Evolutionary conservation across 2,888 invertebrate species (phyloP), one percentile per base, ranked within the genome.

Genomic region (Protophormia terraenovae): DNA sequence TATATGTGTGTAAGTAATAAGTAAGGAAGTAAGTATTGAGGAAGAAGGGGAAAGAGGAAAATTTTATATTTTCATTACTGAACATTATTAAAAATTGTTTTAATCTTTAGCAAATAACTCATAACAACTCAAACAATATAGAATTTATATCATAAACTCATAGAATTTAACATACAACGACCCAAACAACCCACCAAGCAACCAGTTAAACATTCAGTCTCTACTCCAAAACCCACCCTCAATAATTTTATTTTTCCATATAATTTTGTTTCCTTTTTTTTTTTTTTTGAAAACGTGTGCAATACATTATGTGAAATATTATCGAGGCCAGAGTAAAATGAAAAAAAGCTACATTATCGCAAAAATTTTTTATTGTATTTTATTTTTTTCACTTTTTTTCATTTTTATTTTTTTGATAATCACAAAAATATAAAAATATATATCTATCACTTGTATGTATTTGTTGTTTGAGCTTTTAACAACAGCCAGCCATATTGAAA

Each of bases 21-120:
- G 50, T n/a, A 22, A 22, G 45, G 60, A 16, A 29, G 60, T 32
- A 69, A 67, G 45, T 50, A 10, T 8, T 35, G 32, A 35, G 67
- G 22, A 35, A 24, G 10, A 47, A 24, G 47, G n/a, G 50, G 29
- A 24, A 1, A 76, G 58, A 66, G 60, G 16, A 66, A 50, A 75
- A 53, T 82, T 78, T 85, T 79, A 75, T 85, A 81, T 85, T 85
- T 85, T 85, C 73, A 85, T 85, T 81, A 85, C 78, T 53, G 82
- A 82, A 82, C 85, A 82, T 85, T 85, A 85, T 85, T 82, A 85
- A 85, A 85, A 85, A 82, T 85, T 85, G 85, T 85, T 85, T 85
- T 85, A 85, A 85, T 85, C 85, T 85, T 82, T 79, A 79, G 85
- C 75, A 82, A 85, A 85, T 85, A 85, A 76, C 85, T 82, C 78